Evolutionary conservation across 2,797 vertebrate species (phyloP), one percentile per base, ranked within the genome.

Genomic region (Pelobates cultripes): DNA sequence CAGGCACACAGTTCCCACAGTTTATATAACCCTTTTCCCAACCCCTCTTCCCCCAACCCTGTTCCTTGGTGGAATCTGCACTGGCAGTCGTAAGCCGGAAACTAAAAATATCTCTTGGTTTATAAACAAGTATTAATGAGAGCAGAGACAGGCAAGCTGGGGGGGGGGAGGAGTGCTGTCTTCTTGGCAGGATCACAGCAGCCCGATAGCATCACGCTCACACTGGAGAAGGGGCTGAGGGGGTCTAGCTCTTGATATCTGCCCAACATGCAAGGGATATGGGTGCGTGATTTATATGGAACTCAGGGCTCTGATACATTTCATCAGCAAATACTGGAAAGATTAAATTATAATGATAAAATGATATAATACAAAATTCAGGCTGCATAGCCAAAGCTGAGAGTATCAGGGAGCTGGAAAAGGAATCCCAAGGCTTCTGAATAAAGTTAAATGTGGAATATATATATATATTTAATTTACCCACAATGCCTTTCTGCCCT

Each of bases 81-180:
- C 86, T 78, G 90, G 91, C 90, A 93, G 92, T 89, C 88, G n/a
- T 89, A 86, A 92, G 91, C 90, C 90, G 90, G 91, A 92, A 91
- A 90, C 67, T 86, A 91, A 92, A 92, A 94, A 94, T 93, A 94
- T 93, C 92, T 91, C 88, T 90, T 86, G 86, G 90, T 93, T 90
- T 92, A 88, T 94, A 94, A 94, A 94, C 93, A 94, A 82, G 85
- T 41, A 6, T 88, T 94, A 92, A 94, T 92, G 92, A 92, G 90
- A 91, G 89, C 91, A 91, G 86, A 86, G 85, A 87, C 85, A 0
- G 86, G 86, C 82, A 88, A 17, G 8, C 8, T 0, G 0, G 87
- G 76, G 8, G 4, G 57, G 63, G 3, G 41, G 44, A 85, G 53
- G n/a, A 68, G 28, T 45, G 63, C 3, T n/a, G 44, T 84, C 88